These are phyloP conservation scores for Pilophorus perplexus DNA, from an alignment of 2,888 invertebrate genomes.

Conservation along the genomic window DNA sequence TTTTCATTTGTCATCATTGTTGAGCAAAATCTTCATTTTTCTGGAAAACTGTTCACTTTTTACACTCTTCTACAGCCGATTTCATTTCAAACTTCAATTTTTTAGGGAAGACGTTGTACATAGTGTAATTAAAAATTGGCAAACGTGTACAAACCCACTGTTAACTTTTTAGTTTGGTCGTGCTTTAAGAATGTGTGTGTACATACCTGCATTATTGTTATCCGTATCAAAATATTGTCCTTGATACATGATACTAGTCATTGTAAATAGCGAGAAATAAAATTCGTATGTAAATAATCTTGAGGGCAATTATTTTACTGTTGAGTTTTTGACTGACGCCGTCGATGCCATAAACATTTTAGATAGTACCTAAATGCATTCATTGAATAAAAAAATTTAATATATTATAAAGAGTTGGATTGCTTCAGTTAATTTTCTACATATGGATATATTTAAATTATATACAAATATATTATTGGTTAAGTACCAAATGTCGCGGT, in stretches of 20 bases:
- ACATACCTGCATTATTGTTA: conserved; percentile 10
- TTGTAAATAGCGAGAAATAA: conserved; percentile 40
- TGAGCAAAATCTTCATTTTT: too few species aligned
- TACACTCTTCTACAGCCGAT: too few species aligned
- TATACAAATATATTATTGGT: conserved; percentile 44
- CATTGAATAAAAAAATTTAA: conserved; percentile 30
- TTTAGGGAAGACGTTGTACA: too few species aligned
- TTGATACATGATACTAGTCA: conserved; percentile 44
- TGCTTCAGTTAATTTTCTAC: conserved; percentile 45
- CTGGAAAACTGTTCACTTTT: too few species aligned
- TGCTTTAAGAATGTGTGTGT: conserved; percentile 14
- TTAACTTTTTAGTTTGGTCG: conserved; percentile 4
- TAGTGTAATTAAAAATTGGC: background rate
- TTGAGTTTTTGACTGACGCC: conserved; percentile 45
- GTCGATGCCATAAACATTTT: conserved; percentile 42
- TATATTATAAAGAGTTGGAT: conserved; percentile 32
- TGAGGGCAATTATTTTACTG: conserved; percentile 36
- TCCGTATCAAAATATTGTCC: conserved; percentile 21
- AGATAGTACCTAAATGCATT: conserved; percentile 24
- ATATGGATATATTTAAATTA: conserved; percentile 45
- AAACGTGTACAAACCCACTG: conserved; percentile 25
- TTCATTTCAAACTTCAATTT: too few species aligned
- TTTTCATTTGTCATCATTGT: too few species aligned
- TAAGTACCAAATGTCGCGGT: conserved; percentile 15
- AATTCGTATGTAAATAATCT: conserved; percentile 44